Conservation (phyloP, 2,888 invertebrate genomes). For the Athalia circularis region DNA sequence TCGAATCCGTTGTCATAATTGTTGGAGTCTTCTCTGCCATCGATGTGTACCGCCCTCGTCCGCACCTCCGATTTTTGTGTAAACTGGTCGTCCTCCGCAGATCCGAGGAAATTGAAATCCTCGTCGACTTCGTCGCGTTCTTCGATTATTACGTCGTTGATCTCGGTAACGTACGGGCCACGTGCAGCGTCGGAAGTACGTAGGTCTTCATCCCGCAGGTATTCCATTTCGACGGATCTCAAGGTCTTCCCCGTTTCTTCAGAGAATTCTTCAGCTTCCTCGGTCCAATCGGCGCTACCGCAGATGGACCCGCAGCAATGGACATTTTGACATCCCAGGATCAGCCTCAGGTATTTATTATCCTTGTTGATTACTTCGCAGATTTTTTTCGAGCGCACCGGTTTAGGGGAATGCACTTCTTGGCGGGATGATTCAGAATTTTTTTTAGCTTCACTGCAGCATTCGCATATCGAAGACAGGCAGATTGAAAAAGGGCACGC, state of each 20-base stretch:
- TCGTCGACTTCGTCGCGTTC: conserved; percentile 18
- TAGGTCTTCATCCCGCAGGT: too few species aligned
- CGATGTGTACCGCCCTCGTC: too few species aligned
- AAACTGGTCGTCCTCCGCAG: neutral
- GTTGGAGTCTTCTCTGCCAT: neutral
- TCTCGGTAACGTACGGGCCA: conserved; percentile 3
- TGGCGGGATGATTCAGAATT: neutral
- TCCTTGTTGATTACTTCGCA: conserved; percentile 9
- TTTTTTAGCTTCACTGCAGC: conserved; percentile 5
- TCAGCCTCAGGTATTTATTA: neutral
- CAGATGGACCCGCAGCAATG: neutral
- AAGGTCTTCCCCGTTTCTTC: neutral
- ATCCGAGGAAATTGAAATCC: conserved; percentile 9
- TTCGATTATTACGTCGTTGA: conserved; percentile 2
- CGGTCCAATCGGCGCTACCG: neutral
- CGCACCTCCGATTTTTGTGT: too few species aligned
- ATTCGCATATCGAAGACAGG: conserved; percentile 22
- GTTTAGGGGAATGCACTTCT: neutral
- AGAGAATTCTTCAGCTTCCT: neutral
- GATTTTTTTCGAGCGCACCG: neutral
- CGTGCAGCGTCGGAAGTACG: neutral
- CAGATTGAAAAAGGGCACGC: conserved; percentile 38
- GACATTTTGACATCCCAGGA: neutral
- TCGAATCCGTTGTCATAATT: conserved; percentile 64
- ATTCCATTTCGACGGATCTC: neutral